These are phyloP conservation scores for Harpalus rubripes DNA, from an alignment of 2,888 invertebrate species.

Conservation along the genomic window DNA sequence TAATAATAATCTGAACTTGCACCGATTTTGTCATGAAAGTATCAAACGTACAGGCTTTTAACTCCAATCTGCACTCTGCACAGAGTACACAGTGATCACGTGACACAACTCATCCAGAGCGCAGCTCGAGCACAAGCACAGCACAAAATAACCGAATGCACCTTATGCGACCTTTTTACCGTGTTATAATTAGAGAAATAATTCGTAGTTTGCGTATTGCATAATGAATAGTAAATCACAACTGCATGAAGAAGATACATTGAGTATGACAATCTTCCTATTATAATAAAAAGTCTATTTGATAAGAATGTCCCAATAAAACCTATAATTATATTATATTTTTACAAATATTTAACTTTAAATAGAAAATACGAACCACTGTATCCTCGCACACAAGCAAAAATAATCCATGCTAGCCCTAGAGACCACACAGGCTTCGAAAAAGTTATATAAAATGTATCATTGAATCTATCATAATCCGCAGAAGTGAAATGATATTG, in stretches of 20 bases:
- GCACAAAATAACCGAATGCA: no score
- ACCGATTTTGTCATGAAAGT: no score
- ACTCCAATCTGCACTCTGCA: no score
- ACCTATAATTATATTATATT: conserved; percentile 73
- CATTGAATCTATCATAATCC: conserved; percentile 32
- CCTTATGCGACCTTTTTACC: neutral
- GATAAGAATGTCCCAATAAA: conserved; percentile 80
- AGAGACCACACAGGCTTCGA: conserved; percentile 51
- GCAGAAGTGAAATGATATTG: conserved; percentile 15
- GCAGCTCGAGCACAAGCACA: no score
- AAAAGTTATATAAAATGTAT: conserved; percentile 33
- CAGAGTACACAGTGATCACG: no score
- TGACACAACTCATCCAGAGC: no score
- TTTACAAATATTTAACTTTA: neutral
- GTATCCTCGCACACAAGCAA: conserved; percentile 62
- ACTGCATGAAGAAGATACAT: conserved; percentile 79
- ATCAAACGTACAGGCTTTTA: no score
- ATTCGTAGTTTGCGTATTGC: neutral
- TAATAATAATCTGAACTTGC: no score
- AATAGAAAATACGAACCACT: conserved; percentile 49
- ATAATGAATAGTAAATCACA: conserved; percentile 70
- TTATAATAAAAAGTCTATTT: conserved; percentile 78
- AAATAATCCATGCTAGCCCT: conserved; percentile 62
- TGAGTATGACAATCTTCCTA: conserved; percentile 79
- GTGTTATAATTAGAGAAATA: conserved; percentile 20